A percentile compares a stretch with the other conserved stretches of the same genome.
Evolutionary conservation across 2,797 vertebrate genomes (phyloP).

Genomic region (Muraenolepis orangiensis): DNA sequence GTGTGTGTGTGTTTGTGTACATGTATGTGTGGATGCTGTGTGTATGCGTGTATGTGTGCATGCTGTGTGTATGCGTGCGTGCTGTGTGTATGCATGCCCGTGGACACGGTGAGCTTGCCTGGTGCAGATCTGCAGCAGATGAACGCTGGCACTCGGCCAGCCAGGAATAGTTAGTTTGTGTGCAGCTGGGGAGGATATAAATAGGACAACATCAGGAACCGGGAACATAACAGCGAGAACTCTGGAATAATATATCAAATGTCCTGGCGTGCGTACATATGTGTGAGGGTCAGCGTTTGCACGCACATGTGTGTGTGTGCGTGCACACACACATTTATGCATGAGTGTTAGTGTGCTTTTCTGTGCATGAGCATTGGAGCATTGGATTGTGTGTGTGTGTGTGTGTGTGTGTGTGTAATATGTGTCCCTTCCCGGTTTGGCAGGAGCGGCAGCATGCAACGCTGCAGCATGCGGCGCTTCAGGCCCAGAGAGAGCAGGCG

Average conservation of each 20-base stretch:
- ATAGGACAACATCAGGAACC: neutral
- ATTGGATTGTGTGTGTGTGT: neutral
- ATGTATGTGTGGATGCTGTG: neutral
- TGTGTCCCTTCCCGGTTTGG: neutral
- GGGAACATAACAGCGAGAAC: neutral
- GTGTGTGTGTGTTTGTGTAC: no score
- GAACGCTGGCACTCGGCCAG: neutral
- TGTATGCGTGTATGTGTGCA: neutral
- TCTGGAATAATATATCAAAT: neutral
- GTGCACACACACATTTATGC: no score
- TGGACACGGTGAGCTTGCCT: neutral
- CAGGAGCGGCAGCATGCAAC: conserved; percentile 71
- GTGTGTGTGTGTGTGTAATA: conserved; percentile 9
- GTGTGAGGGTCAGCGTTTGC: neutral
- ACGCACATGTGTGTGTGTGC: neutral
- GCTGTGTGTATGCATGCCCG: neutral
- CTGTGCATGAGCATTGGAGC: neutral
- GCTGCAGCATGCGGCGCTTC: conserved; percentile 56
- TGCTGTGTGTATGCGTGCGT: neutral
- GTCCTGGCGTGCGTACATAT: neutral
- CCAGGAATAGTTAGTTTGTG: neutral
- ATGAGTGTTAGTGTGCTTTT: no score
- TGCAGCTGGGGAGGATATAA: neutral
- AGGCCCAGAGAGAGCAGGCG: conserved; percentile 62
- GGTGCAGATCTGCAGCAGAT: neutral